Evolutionary conservation across 2,113 vertebrate genomes (phyloP).

Genomic region (Halcyon malimbica): DNA sequence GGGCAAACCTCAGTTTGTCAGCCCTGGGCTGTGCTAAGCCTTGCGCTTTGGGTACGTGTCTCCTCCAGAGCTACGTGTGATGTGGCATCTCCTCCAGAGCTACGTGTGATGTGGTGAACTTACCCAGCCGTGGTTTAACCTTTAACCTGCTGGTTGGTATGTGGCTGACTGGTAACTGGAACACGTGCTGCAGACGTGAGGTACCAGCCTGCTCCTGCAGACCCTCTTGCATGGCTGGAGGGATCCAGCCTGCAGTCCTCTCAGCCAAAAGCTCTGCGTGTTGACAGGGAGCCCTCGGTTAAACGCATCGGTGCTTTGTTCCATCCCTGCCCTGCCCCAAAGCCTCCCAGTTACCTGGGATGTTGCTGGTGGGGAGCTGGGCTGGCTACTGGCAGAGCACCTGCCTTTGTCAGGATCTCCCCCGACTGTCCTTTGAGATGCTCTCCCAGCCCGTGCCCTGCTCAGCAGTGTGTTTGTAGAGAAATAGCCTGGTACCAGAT

Average conservation of each 20-base stretch:
- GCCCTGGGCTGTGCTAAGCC: not conserved
- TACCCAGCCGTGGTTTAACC: not conserved
- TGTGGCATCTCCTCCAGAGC: not conserved
- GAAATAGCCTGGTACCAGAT: not conserved
- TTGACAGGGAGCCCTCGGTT: not conserved
- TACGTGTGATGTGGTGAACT: not conserved
- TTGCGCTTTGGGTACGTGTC: not conserved
- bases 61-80: not conserved
- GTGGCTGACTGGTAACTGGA: not conserved
- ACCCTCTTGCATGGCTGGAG: not conserved
- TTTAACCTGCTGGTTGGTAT: not conserved
- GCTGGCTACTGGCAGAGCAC: not conserved
- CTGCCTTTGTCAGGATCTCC: not conserved
- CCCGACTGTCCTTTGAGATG: not conserved
- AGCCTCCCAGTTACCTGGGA: rapidly evolving
- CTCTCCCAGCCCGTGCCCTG: not conserved
- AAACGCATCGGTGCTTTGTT: not conserved
- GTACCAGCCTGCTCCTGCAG: not conserved
- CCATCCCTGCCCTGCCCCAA: not conserved
- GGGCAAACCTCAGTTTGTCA: not conserved
- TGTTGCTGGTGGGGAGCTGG: not conserved
- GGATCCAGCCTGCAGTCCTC: not conserved
- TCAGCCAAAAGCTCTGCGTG: not conserved
- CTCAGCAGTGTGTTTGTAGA: not conserved
- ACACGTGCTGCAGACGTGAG: not conserved